Base-by-base conservation (phyloP, 2,113 vertebrate genomes). In the Calyptomena viridis region DNA sequence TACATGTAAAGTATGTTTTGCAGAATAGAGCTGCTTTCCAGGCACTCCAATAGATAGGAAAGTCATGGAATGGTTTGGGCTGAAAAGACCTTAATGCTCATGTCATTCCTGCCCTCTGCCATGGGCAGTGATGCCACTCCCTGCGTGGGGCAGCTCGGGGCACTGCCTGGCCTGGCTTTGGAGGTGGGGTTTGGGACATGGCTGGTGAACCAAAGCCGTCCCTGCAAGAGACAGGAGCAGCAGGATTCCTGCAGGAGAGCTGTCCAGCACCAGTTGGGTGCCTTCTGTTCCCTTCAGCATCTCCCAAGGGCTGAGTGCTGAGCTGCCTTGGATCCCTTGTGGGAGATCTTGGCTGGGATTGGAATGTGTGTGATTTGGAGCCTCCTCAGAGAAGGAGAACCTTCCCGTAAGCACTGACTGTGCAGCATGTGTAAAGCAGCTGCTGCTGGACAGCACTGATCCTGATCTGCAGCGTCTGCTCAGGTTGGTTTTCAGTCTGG, bases 1-100 rank as follows among this genome's bases (percentile, higher is more conserved):
- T 37, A 9, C 0, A 0, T 7, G 17, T 25, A 21, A 42, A 37
- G n/a, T 46, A 11, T 2, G 1, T 58, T 76, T 74, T 78, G 18
- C 74, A 67, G 30, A 75, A 30, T 7, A 15, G 33, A 86, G 40
- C 62, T 63, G 47, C 74, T 60, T 56, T 64, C 40, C 77, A 25
- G 74, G 37, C 63, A 13, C 59, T 46, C 31, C 24, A 13, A 2
- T 14, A 12, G 49, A 23, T 44, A 7, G 1, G 73, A n/a, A 66
- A 67, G 14, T 5, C 12, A 2, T 2, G 11, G 49, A 33, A 50
- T 20, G 42, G 56, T 30, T 50, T 56, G 49, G 22, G 10, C 24
- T 77, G 64, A 56, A 42, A 37, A 30, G 12, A 63, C 27, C 47
- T 63, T 73, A 49, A 14, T 63, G 56, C 56, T 56, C 30, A 10